Evolutionary conservation across 2,888 invertebrate species (phyloP).

Genomic region (Euproctis similis): DNA sequence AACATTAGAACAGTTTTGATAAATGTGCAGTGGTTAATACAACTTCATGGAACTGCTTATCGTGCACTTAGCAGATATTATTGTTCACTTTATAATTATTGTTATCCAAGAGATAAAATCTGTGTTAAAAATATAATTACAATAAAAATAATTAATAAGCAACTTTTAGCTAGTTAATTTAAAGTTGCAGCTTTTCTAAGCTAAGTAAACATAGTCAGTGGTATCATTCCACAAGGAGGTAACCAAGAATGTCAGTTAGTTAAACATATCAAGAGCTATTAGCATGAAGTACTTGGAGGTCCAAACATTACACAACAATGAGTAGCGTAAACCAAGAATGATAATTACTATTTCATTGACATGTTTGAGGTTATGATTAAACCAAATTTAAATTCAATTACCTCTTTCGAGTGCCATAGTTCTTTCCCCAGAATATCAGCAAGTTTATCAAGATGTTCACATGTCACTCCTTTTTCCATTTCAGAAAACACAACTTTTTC

Average conservation of each 20-base stretch:
- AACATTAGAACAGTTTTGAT: too few species aligned
- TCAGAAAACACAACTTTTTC: too few species aligned
- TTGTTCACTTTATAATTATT: too few species aligned
- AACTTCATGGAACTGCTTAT: too few species aligned
- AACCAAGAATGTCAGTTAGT: neutral
- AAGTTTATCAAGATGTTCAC: conserved; percentile 66
- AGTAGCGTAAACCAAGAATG: conserved; percentile 36
- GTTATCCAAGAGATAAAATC: too few species aligned
- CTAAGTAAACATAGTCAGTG: too few species aligned
- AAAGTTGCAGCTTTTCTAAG: too few species aligned
- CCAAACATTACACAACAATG: conserved; percentile 50
- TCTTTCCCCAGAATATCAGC: conserved; percentile 55
- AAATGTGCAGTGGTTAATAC: too few species aligned
- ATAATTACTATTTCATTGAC: conserved; percentile 46
- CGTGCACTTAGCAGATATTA: too few species aligned
- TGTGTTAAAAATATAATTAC: too few species aligned
- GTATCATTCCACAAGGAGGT: neutral
- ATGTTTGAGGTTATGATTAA: conserved; percentile 58
- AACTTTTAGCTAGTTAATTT: too few species aligned
- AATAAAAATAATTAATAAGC: too few species aligned
- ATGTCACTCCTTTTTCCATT: conserved; percentile 69
- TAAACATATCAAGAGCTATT: conserved; percentile 2
- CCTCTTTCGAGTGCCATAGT: conserved; percentile 65
- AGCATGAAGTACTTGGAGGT: conserved; percentile 7
- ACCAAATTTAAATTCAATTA: conserved; percentile 27